Evolutionary conservation across 2,113 vertebrate genomes (phyloP), one percentile per base, ranked within the genome.

Genomic region (Oreochromis aureus): DNA sequence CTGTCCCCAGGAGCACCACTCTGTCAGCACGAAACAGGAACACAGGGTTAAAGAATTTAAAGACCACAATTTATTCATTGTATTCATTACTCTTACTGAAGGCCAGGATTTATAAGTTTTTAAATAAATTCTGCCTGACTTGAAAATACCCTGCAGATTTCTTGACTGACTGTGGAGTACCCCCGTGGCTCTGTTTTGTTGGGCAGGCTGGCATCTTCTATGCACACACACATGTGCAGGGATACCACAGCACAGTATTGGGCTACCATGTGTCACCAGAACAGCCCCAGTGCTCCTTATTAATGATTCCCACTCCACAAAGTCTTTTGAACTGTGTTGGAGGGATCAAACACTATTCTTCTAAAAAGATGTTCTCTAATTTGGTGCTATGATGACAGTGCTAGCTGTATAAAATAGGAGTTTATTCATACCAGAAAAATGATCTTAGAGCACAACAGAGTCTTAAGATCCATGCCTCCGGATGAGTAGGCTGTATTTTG

Each of bases 1-100:
- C 73, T 89, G 1, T 96, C 96, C 90, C 94, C 92, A 10, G 93
- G 89, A 15, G 93, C 94, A 83, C 96, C 96, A 89, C 95, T 96
- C 96, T 96, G 87, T 89, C 36, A 83, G 71, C 58, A 7, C 41
- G 6, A 34, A 18, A 63, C 10, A 91, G 27, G 89, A 71, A 80
- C 54, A 39, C 18, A 55, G 3, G 32, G 46, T 89, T 22, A n/a
- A 73, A 66, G 7, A 10, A 58, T 83, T 82, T 55, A 11, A 78
- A 58, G 24, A 48, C 7, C n/a, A 9, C 16, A 30, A n/a, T 80
- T 51, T 30, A 83, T 58, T 59, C 6, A 32, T 80, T 44, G 44
- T 30, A 76, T 51, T 76, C 13, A 9, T 81, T 71, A 83, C n/a
- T 36, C 13, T 80, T 44, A 53, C 36, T 39, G 46, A 79, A 84